These are phyloP conservation scores for Hephaestus fuliginosus DNA, from an alignment of 2,797 vertebrate genomes.

Conservation along the genomic window DNA sequence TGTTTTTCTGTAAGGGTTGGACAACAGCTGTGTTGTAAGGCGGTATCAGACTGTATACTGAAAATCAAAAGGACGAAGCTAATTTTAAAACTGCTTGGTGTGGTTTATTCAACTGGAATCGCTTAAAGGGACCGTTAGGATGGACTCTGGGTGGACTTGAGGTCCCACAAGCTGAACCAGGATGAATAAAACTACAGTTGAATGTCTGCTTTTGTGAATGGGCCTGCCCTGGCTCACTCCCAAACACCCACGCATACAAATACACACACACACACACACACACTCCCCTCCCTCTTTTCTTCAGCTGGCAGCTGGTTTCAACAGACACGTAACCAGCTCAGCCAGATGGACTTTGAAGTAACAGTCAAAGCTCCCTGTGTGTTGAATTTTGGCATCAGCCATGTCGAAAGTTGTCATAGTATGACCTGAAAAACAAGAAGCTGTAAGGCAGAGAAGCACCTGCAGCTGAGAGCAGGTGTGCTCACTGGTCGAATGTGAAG, in stretches of 20 bases:
- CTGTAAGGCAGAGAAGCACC: slow-evolving; percentile 62
- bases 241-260: slow-evolving; percentile 35
- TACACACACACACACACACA: slow-evolving; percentile 24
- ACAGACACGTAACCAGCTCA: slow-evolving; percentile 67
- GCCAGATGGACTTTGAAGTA: slow-evolving; percentile 77
- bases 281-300: slow-evolving; percentile 59
- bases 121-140: slow-evolving; percentile 19
- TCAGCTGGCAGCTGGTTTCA: slow-evolving; percentile 79
- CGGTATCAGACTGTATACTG: not conserved
- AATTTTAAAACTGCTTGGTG: slow-evolving; percentile 27
- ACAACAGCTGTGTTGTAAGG: slow-evolving; percentile 7
- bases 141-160: slow-evolving; percentile 6
- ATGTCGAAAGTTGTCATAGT: slow-evolving; percentile 47
- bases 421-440: slow-evolving; percentile 69
- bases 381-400: slow-evolving; percentile 42
- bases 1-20: slow-evolving; percentile 1
- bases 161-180: slow-evolving; percentile 31
- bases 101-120: slow-evolving; percentile 34
- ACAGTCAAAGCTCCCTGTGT: slow-evolving; percentile 60
- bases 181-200: slow-evolving; percentile 32
- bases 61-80: slow-evolving; percentile 24
- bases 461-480: slow-evolving; percentile 74
- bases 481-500: not conserved
- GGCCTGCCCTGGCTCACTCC: slow-evolving; percentile 19
- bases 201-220: slow-evolving; percentile 75